These are phyloP conservation scores for Leptura quadrifasciata DNA, from an alignment of 2,888 invertebrate genomes.

Conservation along the genomic window DNA sequence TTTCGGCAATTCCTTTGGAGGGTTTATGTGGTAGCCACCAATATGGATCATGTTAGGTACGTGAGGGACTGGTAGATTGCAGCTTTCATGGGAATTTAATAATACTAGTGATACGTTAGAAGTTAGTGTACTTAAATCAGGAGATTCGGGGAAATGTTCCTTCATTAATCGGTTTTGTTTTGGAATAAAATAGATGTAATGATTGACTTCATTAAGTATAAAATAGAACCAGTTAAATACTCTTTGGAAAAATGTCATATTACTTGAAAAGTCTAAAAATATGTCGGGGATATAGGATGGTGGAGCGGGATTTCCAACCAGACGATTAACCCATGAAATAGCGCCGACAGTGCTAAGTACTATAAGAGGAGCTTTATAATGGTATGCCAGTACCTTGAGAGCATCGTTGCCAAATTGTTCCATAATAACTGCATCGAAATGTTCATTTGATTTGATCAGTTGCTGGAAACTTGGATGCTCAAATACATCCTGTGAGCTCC, in stretches of 20 bases:
- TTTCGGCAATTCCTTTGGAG: slow-evolving; percentile 58
- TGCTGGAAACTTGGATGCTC: slow-evolving; percentile 62
- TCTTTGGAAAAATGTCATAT: slow-evolving; percentile 76
- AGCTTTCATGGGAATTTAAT: slow-evolving; percentile 73
- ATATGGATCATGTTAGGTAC: slow-evolving; percentile 77
- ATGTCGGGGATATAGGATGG: slow-evolving; percentile 51
- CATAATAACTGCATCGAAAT: slow-evolving; percentile 72
- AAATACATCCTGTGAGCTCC: slow-evolving; percentile 69
- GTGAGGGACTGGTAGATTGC: slow-evolving; percentile 74
- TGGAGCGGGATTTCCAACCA: slow-evolving; percentile 30
- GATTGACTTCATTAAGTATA: slow-evolving; percentile 35
- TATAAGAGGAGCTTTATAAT: slow-evolving; percentile 69
- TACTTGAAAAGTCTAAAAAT: slow-evolving; percentile 67
- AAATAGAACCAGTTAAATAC: slow-evolving; percentile 73
- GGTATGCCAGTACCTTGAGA: slow-evolving; percentile 68
- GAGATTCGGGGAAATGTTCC: slow-evolving; percentile 58
- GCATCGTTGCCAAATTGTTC: slow-evolving; percentile 75
- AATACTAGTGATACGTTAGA: slow-evolving; percentile 63
- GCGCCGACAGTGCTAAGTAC: slow-evolving; percentile 73
- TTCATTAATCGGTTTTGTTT: slow-evolving; percentile 58
- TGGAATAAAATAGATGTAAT: slow-evolving; percentile 57
- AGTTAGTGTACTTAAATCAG: slow-evolving; percentile 52
- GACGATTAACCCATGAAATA: slow-evolving; percentile 68
- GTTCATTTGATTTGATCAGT: slow-evolving; percentile 49
- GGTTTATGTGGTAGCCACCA: slow-evolving; percentile 75